These are phyloP conservation scores for Leistus spinibarbis DNA, from an alignment of 2,888 invertebrate genomes.

Conservation along the genomic window DNA sequence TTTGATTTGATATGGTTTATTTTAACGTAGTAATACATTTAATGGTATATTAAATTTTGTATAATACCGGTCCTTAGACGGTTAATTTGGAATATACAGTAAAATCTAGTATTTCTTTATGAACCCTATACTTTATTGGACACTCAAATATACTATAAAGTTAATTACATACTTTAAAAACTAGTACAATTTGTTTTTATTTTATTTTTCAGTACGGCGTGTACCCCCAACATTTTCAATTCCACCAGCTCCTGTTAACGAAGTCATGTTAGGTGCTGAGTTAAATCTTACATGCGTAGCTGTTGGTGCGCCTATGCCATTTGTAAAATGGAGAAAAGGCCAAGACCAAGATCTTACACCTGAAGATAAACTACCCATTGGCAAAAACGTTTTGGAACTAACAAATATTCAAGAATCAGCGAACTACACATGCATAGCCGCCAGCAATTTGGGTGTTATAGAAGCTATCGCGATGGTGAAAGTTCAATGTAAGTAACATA, in stretches of 20 bases:
- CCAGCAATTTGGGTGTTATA: slow-evolving; percentile 91
- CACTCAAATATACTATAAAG: too few species aligned
- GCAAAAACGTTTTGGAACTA: slow-evolving; percentile 85
- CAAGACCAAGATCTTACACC: slow-evolving; percentile 83
- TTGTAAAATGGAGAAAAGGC: slow-evolving; percentile 91
- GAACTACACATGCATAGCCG: slow-evolving; percentile 97
- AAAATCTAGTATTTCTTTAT: too few species aligned
- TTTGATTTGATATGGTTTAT: too few species aligned
- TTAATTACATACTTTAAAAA: background rate
- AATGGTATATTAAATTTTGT: too few species aligned
- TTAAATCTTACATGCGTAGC: slow-evolving; percentile 96
- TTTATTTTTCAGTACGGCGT: slow-evolving; percentile 74
- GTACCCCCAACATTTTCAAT: slow-evolving; percentile 96
- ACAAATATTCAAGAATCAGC: slow-evolving; percentile 89
- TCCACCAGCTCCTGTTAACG: slow-evolving; percentile 81
- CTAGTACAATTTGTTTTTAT: background rate
- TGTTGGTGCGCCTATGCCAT: slow-evolving; percentile 97
- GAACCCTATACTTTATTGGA: too few species aligned
- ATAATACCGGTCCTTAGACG: too few species aligned
- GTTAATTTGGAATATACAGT: too few species aligned
- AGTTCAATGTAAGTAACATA: slow-evolving; percentile 85
- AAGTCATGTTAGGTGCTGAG: slow-evolving; percentile 90
- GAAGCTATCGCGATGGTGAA: slow-evolving; percentile 87
- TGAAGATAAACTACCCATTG: slow-evolving; percentile 84
- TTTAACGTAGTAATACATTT: too few species aligned